Evolutionary conservation across 2,797 vertebrate species (phyloP), one percentile per base, ranked within the genome.

Genomic region (Xenops minutus): DNA sequence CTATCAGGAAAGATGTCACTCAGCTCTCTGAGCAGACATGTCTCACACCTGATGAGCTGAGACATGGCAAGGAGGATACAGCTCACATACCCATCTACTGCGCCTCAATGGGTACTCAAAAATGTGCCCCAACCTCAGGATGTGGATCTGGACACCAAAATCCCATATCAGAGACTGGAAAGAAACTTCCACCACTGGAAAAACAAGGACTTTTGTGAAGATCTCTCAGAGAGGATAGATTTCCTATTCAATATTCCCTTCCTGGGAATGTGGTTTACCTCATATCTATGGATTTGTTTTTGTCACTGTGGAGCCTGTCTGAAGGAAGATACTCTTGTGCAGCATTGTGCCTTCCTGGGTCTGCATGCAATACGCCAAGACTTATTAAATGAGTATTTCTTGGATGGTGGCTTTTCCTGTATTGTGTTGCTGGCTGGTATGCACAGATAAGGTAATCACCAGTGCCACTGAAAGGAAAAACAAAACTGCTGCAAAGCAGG

Each of bases 401-500:
- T 92, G 76, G 79, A 88, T 73, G 63, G 46, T 86, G 73, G 48
- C 55, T 88, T 94, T 95, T 95, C 55, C 79, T 93, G 89, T 79
- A 79, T 90, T 92, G 48, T 94, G 73, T 6, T 29, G 43, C 86
- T 92, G 88, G 73, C 93, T 96, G 96, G 82, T 87, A 18, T 51
- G 67, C 37, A n/a, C 61, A 94, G 94, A 96, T 95, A 96, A 96
- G 91, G 94, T 95, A 96, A 96, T 94, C 85, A 49, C 73, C 5
- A 0, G 51, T 87, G 80, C 69, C 58, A 17, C 46, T 92, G 74
- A 59, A 79, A 93, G 41, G 71, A 29, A 85, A 93, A 94, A 93
- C 85, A 95, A 94, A 95, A 92, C 83, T 88, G 76, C 78, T 93
- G 67, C 64, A 92, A 76, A 95, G 85, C 32, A 79, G 69, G 36